Percentiles rank a stretch among this genome's conserved stretches.
Conservation (phyloP, 30 jellyfish, hydroid and myxozoan species). For the Hydra vulgaris region DNA sequence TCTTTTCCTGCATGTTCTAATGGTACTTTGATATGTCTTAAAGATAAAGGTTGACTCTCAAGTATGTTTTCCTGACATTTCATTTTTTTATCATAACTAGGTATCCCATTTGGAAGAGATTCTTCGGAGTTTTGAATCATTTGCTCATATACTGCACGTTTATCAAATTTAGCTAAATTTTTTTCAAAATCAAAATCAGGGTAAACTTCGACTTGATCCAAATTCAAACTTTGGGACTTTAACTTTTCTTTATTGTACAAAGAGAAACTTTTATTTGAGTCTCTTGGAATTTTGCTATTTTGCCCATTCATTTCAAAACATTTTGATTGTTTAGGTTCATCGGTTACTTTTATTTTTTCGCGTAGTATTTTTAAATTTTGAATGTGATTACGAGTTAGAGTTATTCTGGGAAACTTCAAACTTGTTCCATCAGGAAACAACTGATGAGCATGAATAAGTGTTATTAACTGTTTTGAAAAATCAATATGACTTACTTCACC, state of each 20-base stretch:
- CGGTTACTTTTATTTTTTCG: background rate
- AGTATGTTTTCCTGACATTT: slow-evolving; percentile 63
- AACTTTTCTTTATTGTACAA: background rate
- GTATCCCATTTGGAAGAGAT: slow-evolving; percentile 28
- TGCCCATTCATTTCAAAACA: background rate
- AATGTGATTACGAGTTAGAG: slow-evolving; percentile 15
- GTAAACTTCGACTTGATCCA: slow-evolving; percentile 3
- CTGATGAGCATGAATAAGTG: slow-evolving; percentile 45
- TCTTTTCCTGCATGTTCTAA: slow-evolving; percentile 78
- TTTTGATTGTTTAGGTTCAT: background rate
- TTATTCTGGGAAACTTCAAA: slow-evolving; percentile 9
- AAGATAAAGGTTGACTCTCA: slow-evolving; percentile 67
- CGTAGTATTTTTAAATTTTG: slow-evolving; percentile 1
- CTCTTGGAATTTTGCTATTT: slow-evolving; percentile 7
- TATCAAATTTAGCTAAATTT: slow-evolving; percentile 63
- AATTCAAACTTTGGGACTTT: background rate
- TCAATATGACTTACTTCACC: slow-evolving; percentile 60
- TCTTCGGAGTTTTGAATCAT: slow-evolving; percentile 28
- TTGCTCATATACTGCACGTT: slow-evolving; percentile 51
- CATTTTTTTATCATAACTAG: slow-evolving; percentile 35
- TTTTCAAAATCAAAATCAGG: slow-evolving; percentile 41
- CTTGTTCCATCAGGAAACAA: slow-evolving; percentile 13
- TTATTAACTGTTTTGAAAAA: slow-evolving; percentile 43
- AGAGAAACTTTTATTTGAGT: background rate
- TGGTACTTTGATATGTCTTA: slow-evolving; percentile 67